Percentiles rank a stretch among this genome's conserved stretches.
phyloP scores from a whole-genome alignment of 1,140 invertebrate species.

The Sinonovacula constricta region DNA sequence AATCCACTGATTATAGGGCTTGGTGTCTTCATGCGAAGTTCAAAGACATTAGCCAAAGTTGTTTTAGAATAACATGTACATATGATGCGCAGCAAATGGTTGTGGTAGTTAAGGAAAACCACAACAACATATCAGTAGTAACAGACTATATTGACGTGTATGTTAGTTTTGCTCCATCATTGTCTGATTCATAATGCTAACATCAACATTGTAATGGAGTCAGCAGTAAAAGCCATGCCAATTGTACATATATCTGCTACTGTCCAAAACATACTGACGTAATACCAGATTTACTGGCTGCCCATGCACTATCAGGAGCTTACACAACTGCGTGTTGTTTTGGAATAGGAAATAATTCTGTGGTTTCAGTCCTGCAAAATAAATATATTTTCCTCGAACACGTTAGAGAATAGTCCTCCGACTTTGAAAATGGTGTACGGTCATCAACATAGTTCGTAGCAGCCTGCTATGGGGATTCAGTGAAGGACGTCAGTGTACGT shows the following conservation, averaged over 20 bases:
- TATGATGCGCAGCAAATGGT: no score
- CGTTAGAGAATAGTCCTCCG: not conserved
- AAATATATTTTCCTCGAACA: not conserved
- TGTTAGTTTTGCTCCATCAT: constrained; percentile 57
- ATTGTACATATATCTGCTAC: constrained; percentile 41
- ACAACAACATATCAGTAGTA: no score
- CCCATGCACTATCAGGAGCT: not conserved
- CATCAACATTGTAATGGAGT: no score
- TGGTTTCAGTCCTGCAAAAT: not conserved
- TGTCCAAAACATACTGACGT: no score
- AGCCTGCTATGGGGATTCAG: constrained; percentile 2
- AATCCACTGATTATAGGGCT: constrained; percentile 39
- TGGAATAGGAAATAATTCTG: constrained; percentile 1
- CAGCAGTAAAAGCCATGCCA: constrained; percentile 28
- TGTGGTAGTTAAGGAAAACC: no score
- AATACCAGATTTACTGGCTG: not conserved
- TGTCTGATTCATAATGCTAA: no score
- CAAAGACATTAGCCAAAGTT: constrained; percentile 25
- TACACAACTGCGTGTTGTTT: not conserved
- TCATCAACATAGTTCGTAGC: constrained; percentile 3
- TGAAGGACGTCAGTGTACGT: not conserved
- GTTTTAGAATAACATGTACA: constrained; percentile 37
- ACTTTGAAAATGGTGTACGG: not conserved
- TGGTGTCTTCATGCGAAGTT: constrained; percentile 14
- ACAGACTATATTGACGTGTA: no score